Conservation (phyloP, 2,113 vertebrate genomes). For the Physeter macrocephalus region DNA sequence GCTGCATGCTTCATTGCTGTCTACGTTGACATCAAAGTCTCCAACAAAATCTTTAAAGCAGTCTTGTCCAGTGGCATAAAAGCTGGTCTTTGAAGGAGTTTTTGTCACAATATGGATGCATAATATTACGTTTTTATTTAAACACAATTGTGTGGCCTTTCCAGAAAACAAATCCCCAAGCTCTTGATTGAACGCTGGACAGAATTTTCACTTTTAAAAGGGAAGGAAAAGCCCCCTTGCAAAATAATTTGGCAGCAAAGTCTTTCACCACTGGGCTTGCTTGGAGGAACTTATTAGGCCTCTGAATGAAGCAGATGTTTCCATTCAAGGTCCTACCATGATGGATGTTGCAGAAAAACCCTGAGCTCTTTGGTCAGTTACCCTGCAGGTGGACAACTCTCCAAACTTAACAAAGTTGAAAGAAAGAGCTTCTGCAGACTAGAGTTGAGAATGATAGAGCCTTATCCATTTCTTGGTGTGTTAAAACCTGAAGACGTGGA, state of each 20-base stretch:
- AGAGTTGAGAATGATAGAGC: background rate
- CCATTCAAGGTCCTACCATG: background rate
- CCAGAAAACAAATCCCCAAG: background rate
- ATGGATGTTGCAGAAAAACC: background rate
- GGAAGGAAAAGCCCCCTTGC: background rate
- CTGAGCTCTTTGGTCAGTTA: background rate
- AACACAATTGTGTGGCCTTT: background rate
- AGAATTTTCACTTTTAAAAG: background rate
- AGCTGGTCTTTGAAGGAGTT: slow-evolving; percentile 1
- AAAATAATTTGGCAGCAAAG: background rate
- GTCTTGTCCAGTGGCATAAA: background rate
- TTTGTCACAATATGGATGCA: background rate
- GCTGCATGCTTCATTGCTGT: background rate
- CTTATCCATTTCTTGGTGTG: background rate
- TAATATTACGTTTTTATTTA: background rate
- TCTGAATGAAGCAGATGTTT: background rate
- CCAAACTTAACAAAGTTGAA: background rate
- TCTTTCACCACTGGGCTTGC: background rate
- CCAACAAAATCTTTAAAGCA: slow-evolving; percentile 18
- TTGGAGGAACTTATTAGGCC: background rate
- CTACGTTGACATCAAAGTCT: background rate
- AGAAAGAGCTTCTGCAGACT: background rate
- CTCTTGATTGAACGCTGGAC: background rate
- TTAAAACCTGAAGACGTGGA: background rate
- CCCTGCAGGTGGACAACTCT: background rate